Evolutionary conservation across 2,888 invertebrate genomes (phyloP).

Genomic region (Dolomedes plantarius): DNA sequence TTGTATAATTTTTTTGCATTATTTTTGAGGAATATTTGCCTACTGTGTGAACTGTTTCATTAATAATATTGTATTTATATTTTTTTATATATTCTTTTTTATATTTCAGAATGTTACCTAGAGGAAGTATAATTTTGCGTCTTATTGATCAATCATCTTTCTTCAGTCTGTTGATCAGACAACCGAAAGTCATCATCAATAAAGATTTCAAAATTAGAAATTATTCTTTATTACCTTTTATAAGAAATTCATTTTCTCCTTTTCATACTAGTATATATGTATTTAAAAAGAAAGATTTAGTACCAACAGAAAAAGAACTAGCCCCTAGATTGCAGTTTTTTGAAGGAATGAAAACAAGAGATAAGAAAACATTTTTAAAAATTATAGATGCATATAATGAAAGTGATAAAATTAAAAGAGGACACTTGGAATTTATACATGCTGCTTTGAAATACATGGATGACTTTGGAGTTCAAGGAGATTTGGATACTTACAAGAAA

Average conservation of each 20-base stretch:
- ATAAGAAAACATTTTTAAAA: conserved; percentile 82
- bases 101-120: too few species aligned
- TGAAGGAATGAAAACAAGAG: conserved; percentile 75
- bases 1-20: too few species aligned
- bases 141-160: too few species aligned
- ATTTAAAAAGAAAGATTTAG: conserved; percentile 6
- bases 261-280: conserved; percentile 14
- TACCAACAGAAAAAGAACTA: conserved; percentile 25
- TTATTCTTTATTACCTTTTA: too few species aligned
- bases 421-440: conserved; percentile 96
- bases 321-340: conserved; percentile 33
- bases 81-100: too few species aligned
- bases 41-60: too few species aligned
- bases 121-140: too few species aligned
- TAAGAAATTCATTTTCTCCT: background rate
- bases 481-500: conserved; percentile 84
- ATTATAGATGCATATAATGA: conserved; percentile 86
- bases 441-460: conserved; percentile 91
- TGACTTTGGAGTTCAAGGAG: conserved; percentile 82
- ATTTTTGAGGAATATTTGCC: too few species aligned
- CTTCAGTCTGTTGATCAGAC: too few species aligned
- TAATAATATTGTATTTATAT: too few species aligned
- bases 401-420: conserved; percentile 84
- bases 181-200: too few species aligned
- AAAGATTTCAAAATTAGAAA: too few species aligned